These are phyloP conservation scores for Tenebrio molitor DNA, from an alignment of 1,140 invertebrate genomes.

Conservation along the genomic window DNA sequence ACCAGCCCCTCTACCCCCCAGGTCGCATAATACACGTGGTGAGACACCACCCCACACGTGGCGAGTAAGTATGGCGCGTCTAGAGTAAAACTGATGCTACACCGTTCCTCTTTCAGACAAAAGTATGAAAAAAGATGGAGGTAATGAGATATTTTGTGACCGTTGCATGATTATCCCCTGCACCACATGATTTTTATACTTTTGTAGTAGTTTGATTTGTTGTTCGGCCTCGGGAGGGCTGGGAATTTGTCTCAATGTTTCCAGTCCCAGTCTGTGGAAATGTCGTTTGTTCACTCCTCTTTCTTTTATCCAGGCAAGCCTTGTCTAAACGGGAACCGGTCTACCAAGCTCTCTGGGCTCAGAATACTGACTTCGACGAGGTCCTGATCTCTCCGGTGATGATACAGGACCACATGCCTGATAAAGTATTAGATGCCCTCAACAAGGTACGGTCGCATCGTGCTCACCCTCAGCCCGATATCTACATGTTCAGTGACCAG, in stretches of 20 bases:
- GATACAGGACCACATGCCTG: slow-evolving; percentile 95
- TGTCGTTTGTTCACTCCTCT: neutral
- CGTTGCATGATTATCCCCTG: slow-evolving; percentile 23
- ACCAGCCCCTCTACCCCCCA: slow-evolving; percentile 89
- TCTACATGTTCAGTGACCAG: slow-evolving; percentile 38
- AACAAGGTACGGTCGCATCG: slow-evolving; percentile 79
- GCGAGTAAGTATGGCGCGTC: slow-evolving; percentile 77
- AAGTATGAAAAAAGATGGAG: slow-evolving; percentile 82
- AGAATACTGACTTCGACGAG: slow-evolving; percentile 90
- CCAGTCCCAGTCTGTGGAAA: no score
- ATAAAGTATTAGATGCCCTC: slow-evolving; percentile 87
- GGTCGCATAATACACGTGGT: slow-evolving; percentile 93
- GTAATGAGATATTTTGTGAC: slow-evolving; percentile 66
- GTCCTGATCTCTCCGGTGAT: slow-evolving; percentile 93
- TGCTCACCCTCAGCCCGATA: slow-evolving; percentile 30
- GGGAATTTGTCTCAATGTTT: no score
- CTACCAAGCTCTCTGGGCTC: slow-evolving; percentile 92
- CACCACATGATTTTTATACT: slow-evolving; percentile 43
- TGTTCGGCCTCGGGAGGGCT: neutral
- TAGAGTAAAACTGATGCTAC: neutral
- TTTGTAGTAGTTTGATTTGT: slow-evolving; percentile 40
- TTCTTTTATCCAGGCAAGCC: slow-evolving; percentile 70
- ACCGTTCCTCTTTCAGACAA: slow-evolving; percentile 72
- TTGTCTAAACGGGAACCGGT: slow-evolving; percentile 82
- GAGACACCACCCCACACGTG: slow-evolving; percentile 86